Evolutionary conservation across 2,113 vertebrate species (phyloP).

Genomic region (Tetrao urogallus): DNA sequence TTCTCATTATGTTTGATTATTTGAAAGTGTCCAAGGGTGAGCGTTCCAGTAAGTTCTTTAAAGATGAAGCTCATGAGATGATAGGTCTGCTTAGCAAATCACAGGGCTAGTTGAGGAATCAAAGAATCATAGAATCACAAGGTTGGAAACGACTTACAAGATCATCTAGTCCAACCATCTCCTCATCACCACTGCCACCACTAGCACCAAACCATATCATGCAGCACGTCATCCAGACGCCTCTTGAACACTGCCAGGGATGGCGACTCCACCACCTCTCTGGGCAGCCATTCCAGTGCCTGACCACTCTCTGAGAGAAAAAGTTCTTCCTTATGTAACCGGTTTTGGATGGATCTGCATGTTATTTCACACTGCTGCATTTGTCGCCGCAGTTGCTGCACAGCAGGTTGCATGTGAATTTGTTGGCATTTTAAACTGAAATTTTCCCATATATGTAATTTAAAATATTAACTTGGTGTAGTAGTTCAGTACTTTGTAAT

Average conservation of each 20-base stretch:
- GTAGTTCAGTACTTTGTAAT: not conserved
- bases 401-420: not conserved
- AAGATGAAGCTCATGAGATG: not conserved
- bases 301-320: too few relatives aligned
- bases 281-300: too few relatives aligned
- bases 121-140: too few relatives aligned
- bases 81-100: not conserved
- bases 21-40: not conserved
- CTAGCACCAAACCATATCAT: too few relatives aligned
- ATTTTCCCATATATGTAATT: fast-evolving
- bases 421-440: not conserved
- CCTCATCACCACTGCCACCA: too few relatives aligned
- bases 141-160: too few relatives aligned
- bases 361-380: not conserved
- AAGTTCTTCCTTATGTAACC: not conserved
- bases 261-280: too few relatives aligned
- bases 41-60: not conserved
- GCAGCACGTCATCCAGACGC: too few relatives aligned
- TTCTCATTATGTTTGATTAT: not conserved
- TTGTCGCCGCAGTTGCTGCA: fast-evolving
- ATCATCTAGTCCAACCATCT: too few relatives aligned
- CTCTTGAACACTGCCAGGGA: too few relatives aligned
- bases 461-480: not conserved
- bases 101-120: not conserved
- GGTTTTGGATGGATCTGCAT: not conserved